Base-by-base conservation (phyloP, 2,797 vertebrate species). In the Poecile montanus region DNA sequence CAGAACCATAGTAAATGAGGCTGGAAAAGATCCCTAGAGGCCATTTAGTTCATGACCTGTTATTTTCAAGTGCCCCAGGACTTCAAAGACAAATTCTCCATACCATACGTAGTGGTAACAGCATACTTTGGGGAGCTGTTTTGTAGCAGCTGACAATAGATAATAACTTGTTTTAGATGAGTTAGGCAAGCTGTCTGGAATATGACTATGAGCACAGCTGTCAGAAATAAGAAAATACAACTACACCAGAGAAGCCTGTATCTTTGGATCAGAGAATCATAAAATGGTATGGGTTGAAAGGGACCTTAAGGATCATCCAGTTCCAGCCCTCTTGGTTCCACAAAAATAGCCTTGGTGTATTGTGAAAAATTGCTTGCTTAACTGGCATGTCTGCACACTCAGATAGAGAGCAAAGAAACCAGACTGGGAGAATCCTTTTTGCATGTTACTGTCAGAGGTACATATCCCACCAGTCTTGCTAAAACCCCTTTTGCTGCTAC, bases 81-180 rank as follows among this genome's bases (percentile, higher is more conserved):
- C 79, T 89, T 94, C 91, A 88, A 93, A 92, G 91, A 85, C 16
- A 92, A 95, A 71, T 62, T 67, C 45, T 89, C 50, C 50, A 27
- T 57, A 74, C 42, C 58, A 25, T 80, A 67, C 68, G 42, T 68
- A 82, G 60, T 54, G 68, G 36, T 65, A 85, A 58, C 51, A 89
- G 56, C 72, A 79, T 50, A 16, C 48, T 89, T 47, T 11, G 19
- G 60, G 57, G 68, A 85, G 21, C 85, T 56, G 65, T 79, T 92
- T 92, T 54, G 60, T 73, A 63, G 57, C 44, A 63, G 25, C 61
- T 89, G 54, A 53, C 30, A 83, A 83, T 11, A 94, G 92, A 79
- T 92, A 88, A 83, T 72, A 62, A 67, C 32, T 80, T 83, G 54
- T 5, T 82, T 67, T 57, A 83, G 47, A 42, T 74, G 53, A 56